Evolutionary conservation across 2,888 invertebrate species (phyloP), one percentile per base, ranked within the genome.

Genomic region (Drosophila neoperkinsi): DNA sequence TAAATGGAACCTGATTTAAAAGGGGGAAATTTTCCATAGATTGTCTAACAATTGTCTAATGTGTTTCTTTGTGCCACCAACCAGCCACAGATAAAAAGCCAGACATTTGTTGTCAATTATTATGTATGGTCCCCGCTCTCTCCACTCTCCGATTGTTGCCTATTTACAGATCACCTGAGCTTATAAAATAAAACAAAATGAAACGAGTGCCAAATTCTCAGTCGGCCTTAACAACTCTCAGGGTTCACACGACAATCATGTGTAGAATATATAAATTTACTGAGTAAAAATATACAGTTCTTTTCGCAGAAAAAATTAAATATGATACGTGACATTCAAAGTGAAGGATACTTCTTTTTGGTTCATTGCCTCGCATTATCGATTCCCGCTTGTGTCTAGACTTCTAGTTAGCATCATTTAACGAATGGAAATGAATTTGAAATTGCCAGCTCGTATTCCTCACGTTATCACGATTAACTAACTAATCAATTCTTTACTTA

Each of bases 371-470:
- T 52, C 63, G 55, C 9, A 31, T 53, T 43, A 13, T 6, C 38
- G 30, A 34, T 49, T 60, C 59, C 50, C 51, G 28, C 30, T 56
- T 0, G 10, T 41, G 88, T 77, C 83, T 80, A 82, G 74, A 80
- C 74, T 31, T 36, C 53, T 55, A 49, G 46, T 82, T 79, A 70
- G 79, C 85, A n/a, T 34, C 21, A 58, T 50, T 61, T 68, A 60
- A 21, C 41, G 41, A 34, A 9, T 13, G 25, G 16, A 53, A 41
- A 63, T 58, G 4, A 68, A 67, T 46, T 34, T 61, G 38, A 63
- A 31, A 60, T 51, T 52, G 30, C 43, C 21, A 21, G 0, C 28
- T 52, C n/a, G 33, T 33, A 21, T n/a, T 30, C n/a, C 9, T 38
- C 30, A n/a, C 50, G 41, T 31, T 43, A 25, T n/a, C 18, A 11